A percentile compares a stretch with the other conserved stretches of the same genome.
Evolutionary conservation across 37 sponge, comb jelly and placozoan genomes (phyloP).

Genomic region (Chondrilla cf. caribensis): DNA sequence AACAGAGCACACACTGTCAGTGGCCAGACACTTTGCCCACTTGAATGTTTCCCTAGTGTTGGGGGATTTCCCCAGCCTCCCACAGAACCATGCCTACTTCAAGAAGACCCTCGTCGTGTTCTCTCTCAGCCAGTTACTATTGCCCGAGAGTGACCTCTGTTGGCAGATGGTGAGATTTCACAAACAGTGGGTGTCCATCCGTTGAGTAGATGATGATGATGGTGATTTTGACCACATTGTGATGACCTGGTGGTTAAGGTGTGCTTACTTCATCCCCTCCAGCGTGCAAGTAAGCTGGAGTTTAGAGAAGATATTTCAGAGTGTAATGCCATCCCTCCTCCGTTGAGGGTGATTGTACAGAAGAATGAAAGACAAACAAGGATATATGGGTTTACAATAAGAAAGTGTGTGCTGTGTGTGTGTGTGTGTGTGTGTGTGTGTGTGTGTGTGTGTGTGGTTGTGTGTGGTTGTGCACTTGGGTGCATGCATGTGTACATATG

Average conservation of each 20-base stretch:
- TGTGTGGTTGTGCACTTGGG: not conserved
- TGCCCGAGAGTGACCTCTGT: conserved; percentile 31
- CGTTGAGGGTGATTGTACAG: conserved; percentile 8
- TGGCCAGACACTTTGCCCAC: conserved; percentile 49
- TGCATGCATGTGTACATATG: not conserved
- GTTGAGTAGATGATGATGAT: not conserved
- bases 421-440: not conserved
- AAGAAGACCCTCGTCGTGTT: conserved; percentile 64
- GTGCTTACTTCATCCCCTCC: not conserved
- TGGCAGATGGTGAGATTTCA: conserved; percentile 60
- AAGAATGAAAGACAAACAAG: conserved; percentile 35
- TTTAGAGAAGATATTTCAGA: conserved; percentile 12
- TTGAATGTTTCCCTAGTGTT: conserved; percentile 38
- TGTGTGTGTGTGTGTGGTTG: not conserved
- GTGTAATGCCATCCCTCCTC: conserved; percentile 52
- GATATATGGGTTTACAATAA: conserved; percentile 47
- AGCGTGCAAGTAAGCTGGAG: not conserved
- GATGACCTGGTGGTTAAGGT: not conserved
- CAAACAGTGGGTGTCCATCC: not conserved
- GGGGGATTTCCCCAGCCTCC: conserved; percentile 51
- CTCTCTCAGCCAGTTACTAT: conserved; percentile 39
- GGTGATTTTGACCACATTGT: not conserved
- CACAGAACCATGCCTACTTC: conserved; percentile 75
- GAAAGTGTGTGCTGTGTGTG: conserved; percentile 33
- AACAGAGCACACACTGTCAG: conserved; percentile 45